Base-by-base conservation (phyloP, 2,888 invertebrate species). In the Sepioteuthis lessoniana region DNA sequence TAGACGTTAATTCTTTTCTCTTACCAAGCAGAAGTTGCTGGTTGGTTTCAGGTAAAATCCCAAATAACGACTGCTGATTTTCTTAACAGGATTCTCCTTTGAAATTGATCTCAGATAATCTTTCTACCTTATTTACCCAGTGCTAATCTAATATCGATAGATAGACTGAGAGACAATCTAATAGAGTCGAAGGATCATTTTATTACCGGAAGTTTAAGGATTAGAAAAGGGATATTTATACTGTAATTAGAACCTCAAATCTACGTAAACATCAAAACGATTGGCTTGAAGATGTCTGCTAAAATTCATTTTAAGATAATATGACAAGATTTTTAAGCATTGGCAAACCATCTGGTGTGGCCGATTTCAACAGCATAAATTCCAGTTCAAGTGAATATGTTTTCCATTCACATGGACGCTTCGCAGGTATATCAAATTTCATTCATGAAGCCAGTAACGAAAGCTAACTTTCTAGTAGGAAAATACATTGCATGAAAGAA, bases 241-340 rank as follows among this genome's bases (percentile, higher is more conserved):
- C n/a, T 7, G 76, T 76, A 76, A 76, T 76, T 76, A 76, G n/a
- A 76, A 5, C 76, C n/a, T 16, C 8, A 76, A n/a, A 16, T 76
- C n/a, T 76, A 16, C n/a, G 13, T 76, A 76, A 76, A 13, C 76
- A 0, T n/a, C 0, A n/a, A 76, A 76, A n/a, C 31, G 31, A 76
- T 76, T 76, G 31, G 76, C 76, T 8, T n/a, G 31, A 31, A n/a
- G 8, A 76, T 76, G 16, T 76, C 76, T 76, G 76, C 76, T n/a
- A 76, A 76, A 76, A 76, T 16, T n/a, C 76, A n/a, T 76, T n/a
- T n/a, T n/a, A 76, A n/a, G 76, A n/a, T 76, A 76, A 76, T n/a
- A 76, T 76, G n/a, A 76, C 76, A 31, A 76, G 16, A 13, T 76
- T n/a, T 31, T 31, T 8, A 76, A n/a, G 31, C 16, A 76, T n/a